phyloP scores from a whole-genome alignment of 1,140 invertebrate species.

The Dryas iulia region DNA sequence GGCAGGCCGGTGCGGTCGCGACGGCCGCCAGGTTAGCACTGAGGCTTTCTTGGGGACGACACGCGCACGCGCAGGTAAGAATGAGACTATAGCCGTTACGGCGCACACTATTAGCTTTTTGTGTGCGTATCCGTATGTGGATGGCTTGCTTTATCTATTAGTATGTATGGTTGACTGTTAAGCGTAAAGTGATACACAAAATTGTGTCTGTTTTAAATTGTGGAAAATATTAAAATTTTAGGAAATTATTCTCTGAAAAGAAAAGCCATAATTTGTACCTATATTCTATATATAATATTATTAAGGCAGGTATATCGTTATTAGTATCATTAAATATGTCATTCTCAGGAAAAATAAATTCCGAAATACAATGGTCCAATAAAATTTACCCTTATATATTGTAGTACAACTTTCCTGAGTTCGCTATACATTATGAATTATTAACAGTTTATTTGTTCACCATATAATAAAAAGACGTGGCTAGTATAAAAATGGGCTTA shows the following conservation, averaged over 20 bases:
- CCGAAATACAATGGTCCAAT: neutral
- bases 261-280: too few relatives aligned
- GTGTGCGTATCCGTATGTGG: neutral
- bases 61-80: slow-evolving; percentile 68
- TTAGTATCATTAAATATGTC: too few relatives aligned
- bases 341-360: neutral
- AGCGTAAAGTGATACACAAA: neutral
- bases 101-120: slow-evolving; percentile 1
- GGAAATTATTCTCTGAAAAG: too few relatives aligned
- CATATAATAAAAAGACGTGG: slow-evolving; percentile 11
- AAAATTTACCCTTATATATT: neutral
- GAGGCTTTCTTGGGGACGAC: slow-evolving; percentile 70
- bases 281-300: neutral
- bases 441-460: neutral
- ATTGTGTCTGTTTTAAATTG: neutral
- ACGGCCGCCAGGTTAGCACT: slow-evolving; percentile 74
- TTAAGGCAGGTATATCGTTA: neutral
- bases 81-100: slow-evolving; percentile 52
- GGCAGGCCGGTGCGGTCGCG: slow-evolving; percentile 66
- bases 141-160: neutral
- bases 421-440: neutral
- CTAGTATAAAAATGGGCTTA: slow-evolving; percentile 1
- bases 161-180: neutral
- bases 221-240: neutral
- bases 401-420: neutral